Evolutionary conservation across 2,797 vertebrate species (phyloP), one percentile per base, ranked within the genome.

Genomic region (Cephalopachus bancanus): DNA sequence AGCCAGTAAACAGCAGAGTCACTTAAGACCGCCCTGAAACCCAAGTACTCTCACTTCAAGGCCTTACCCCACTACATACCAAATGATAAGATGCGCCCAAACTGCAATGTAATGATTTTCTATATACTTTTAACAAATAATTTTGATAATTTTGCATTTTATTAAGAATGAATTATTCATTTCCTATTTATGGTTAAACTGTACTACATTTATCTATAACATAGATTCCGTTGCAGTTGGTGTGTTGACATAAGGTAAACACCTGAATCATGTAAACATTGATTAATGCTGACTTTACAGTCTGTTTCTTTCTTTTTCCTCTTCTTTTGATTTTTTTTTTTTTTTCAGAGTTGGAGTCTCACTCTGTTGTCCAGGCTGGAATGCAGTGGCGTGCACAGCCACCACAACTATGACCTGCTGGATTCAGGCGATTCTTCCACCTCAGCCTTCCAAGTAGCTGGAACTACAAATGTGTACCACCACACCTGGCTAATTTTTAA

Each of bases 161-260:
- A 10, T 92, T 95, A 76, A 14, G 7, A 84, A 71, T 81, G 5
- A 57, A 20, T 78, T 12, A 81, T 84, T 88, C 15, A 65, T 78
- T 91, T 78, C 78, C 10, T 55, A 88, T 96, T 67, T 79, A 60
- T 94, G 49, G 71, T 83, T 84, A 72, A 92, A 89, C 20, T 93
- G 89, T 65, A 55, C 72, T 69, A 57, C 15, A 88, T 28, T 67
- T 14, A 55, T 89, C 55, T n/a, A 15, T 33, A 76, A 88, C 1
- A 28, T 80, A 37, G 67, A 55, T 80, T 93, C 11, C 83, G 8
- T 87, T 91, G 51, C n/a, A 88, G 17, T 44, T 91, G 49, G 12
- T 0, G 2, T 44, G 22, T 55, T 65, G 67, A 78, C 22, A 65
- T 55, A 81, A 69, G 44, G 10, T 67, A 59, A 90, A 90, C 80